phyloP scores from a whole-genome alignment of 2,888 invertebrate genomes.

The Phasia obesa region DNA sequence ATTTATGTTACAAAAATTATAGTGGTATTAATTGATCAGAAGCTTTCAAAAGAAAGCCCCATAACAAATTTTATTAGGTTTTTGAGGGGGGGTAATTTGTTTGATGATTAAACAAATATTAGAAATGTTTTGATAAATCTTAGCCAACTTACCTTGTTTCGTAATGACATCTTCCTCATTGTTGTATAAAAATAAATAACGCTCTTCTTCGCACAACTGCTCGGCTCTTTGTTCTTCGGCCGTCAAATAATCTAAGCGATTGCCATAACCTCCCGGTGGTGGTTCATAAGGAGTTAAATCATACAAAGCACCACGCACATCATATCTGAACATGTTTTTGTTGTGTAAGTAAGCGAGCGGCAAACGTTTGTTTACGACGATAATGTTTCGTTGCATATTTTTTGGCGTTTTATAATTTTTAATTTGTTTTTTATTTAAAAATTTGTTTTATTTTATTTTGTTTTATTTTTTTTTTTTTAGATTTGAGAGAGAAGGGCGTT shows the following conservation, averaged over 20 bases:
- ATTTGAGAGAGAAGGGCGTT: conserved; percentile 27
- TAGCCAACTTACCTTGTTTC: conserved; percentile 89
- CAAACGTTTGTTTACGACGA: no score
- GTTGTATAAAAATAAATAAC: conserved; percentile 92
- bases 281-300: conserved; percentile 92
- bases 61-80: conserved; percentile 9
- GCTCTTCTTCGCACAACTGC: conserved; percentile 96
- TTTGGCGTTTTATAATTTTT: conserved; percentile 25
- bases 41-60: conserved; percentile 37
- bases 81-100: conserved; percentile 27
- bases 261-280: conserved; percentile 87
- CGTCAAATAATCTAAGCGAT: conserved; percentile 85
- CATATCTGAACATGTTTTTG: conserved; percentile 87
- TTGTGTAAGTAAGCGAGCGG: not conserved
- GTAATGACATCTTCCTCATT: conserved; percentile 94
- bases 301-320: conserved; percentile 95
- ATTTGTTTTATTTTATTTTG: conserved; percentile 6
- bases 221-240: conserved; percentile 92
- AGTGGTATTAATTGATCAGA: conserved; percentile 23
- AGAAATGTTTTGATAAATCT: conserved; percentile 12
- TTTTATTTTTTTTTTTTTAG: conserved; percentile 16
- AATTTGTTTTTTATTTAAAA: conserved; percentile 35
- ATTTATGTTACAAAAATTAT: conserved; percentile 62
- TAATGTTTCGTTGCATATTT: no score
- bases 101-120: conserved; percentile 28